A percentile compares a stretch with the other conserved stretches of the same genome.
Evolutionary conservation across 2,113 vertebrate genomes (phyloP).

Genomic region (Cheirogaleus medius): DNA sequence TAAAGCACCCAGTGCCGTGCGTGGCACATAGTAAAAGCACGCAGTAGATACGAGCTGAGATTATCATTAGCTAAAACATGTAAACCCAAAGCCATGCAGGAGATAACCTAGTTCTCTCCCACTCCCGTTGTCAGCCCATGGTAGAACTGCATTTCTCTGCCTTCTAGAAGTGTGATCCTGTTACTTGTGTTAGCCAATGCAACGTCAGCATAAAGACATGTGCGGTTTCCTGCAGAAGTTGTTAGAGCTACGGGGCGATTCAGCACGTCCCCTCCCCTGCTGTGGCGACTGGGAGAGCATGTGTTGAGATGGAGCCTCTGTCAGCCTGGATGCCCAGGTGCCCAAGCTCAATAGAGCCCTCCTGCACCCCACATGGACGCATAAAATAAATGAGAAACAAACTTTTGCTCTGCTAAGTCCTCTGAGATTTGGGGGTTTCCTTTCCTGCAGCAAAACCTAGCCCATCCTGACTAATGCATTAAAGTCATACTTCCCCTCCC

Average conservation of each 20-base stretch:
- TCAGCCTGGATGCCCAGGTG: not conserved
- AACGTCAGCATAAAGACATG: not conserved
- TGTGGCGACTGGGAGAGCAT: rapidly evolving
- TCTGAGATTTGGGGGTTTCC: not conserved
- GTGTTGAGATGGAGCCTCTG: not conserved
- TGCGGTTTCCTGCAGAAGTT: not conserved
- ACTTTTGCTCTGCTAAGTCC: not conserved
- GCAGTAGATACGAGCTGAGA: not conserved
- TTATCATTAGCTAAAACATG: not conserved
- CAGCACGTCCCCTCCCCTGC: not conserved
- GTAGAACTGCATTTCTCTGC: not conserved
- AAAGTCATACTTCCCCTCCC: not conserved
- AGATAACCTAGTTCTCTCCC: not conserved
- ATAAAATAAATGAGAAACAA: not conserved
- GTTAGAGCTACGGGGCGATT: not conserved
- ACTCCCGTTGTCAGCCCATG: too few species aligned
- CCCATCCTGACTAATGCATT: not conserved
- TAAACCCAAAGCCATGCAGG: not conserved
- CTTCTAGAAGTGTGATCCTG: not conserved
- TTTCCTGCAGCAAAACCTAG: conserved; percentile 28
- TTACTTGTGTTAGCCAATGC: not conserved
- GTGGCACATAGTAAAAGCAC: not conserved
- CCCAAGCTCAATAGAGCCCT: not conserved
- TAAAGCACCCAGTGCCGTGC: not conserved
- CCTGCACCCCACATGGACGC: not conserved